Percentiles rank a stretch among this genome's conserved stretches.
Evolutionary conservation across 2,113 vertebrate genomes (phyloP).

Genomic region (Nibea coibor): DNA sequence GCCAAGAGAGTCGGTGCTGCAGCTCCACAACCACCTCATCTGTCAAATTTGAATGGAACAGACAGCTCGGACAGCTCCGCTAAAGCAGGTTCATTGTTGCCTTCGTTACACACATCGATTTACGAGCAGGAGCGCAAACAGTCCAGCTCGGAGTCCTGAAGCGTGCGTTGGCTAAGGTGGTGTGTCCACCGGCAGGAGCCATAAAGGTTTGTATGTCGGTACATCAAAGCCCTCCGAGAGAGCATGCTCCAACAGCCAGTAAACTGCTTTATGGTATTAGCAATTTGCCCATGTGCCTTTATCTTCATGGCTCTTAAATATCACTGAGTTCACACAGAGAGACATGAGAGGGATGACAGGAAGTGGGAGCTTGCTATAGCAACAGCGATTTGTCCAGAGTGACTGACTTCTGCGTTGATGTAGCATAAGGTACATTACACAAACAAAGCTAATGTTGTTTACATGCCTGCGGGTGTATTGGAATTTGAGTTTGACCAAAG

Average conservation of each 20-base stretch:
- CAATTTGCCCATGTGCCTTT: slow-evolving; percentile 72
- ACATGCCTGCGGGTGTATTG: slow-evolving; percentile 58
- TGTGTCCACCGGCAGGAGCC: slow-evolving; percentile 53
- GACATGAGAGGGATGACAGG: slow-evolving; percentile 53
- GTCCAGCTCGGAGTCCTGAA: slow-evolving; percentile 42
- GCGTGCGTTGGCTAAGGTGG: slow-evolving; percentile 48
- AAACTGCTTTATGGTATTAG: slow-evolving; percentile 76
- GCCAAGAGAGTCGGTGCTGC: slow-evolving; percentile 44
- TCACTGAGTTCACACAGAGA: slow-evolving; percentile 61
- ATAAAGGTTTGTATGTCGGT: slow-evolving; percentile 68
- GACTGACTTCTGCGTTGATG: slow-evolving; percentile 48
- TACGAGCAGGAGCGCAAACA: slow-evolving; percentile 65
- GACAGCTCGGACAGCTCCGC: slow-evolving; percentile 66
- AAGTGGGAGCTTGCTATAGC: slow-evolving; percentile 41
- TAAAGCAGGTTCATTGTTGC: slow-evolving; percentile 71
- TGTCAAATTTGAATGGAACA: slow-evolving; percentile 75
- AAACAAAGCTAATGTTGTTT: slow-evolving; percentile 71
- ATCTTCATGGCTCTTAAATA: slow-evolving; percentile 75
- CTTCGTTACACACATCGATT: slow-evolving; percentile 67
- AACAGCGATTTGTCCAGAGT: slow-evolving; percentile 31
- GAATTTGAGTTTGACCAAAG: slow-evolving; percentile 66
- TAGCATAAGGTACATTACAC: slow-evolving; percentile 46
- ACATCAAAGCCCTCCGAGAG: slow-evolving; percentile 79
- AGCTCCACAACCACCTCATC: slow-evolving; percentile 62
- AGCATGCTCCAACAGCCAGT: slow-evolving; percentile 62